These are phyloP conservation scores for Ornithoptera priamus DNA, from an alignment of 2,888 invertebrate genomes.

Conservation along the genomic window DNA sequence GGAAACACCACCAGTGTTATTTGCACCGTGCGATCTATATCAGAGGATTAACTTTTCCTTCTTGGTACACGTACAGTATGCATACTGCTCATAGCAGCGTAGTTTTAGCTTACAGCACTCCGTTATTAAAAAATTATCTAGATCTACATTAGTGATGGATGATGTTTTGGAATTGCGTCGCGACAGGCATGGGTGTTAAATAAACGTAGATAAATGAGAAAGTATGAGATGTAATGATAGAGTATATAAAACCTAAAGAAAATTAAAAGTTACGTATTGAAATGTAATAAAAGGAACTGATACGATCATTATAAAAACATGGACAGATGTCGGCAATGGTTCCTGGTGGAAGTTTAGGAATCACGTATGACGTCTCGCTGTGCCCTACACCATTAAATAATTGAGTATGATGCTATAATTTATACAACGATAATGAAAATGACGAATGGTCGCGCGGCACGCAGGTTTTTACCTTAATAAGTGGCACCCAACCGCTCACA, in stretches of 20 bases:
- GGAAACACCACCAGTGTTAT: too few species aligned
- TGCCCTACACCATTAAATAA: conserved; percentile 59
- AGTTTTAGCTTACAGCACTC: too few species aligned
- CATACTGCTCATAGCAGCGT: too few species aligned
- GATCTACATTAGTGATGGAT: too few species aligned
- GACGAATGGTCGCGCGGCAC: conserved; percentile 68
- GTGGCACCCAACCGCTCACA: conserved; percentile 39
- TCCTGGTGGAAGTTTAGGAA: conserved; percentile 55
- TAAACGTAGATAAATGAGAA: background rate
- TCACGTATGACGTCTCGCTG: conserved; percentile 54
- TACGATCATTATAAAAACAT: conserved; percentile 32
- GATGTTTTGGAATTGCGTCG: too few species aligned
- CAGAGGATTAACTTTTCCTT: too few species aligned
- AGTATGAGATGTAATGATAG: background rate
- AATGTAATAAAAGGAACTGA: conserved; percentile 11
- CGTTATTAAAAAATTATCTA: too few species aligned
- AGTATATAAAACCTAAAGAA: background rate
- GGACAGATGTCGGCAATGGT: conserved; percentile 30
- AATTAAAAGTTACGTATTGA: background rate
- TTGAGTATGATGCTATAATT: conserved; percentile 70
- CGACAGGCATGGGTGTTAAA: background rate
- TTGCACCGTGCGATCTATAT: too few species aligned
- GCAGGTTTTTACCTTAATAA: conserved; percentile 71
- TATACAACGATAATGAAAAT: conserved; percentile 72
- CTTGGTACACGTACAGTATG: too few species aligned